Conservation (phyloP, 1,140 invertebrate species). For the Pogonognathellus flavescens region DNA sequence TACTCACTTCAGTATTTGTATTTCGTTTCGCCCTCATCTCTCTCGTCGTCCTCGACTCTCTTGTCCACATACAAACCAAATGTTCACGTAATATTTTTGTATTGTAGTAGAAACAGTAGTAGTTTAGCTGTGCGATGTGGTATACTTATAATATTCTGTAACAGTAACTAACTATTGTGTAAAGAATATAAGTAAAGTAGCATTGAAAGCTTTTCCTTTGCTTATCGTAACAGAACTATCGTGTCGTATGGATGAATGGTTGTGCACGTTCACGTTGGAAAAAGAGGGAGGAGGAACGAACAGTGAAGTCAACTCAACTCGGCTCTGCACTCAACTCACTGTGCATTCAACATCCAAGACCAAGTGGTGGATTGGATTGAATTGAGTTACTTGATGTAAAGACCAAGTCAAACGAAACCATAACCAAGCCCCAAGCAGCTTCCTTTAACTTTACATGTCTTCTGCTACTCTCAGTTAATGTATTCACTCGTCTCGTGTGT, state of each 20-base stretch:
- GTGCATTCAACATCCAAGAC: constrained; percentile 13
- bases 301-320: constrained; percentile 36
- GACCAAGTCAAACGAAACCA: constrained; percentile 42
- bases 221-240: constrained; percentile 50
- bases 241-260: constrained; percentile 48
- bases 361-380: constrained; percentile 41
- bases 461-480: constrained; percentile 10
- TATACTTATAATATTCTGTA: not conserved
- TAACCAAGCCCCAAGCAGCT: not conserved
- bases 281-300: constrained; percentile 39
- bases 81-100: not conserved
- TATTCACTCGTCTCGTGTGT: not conserved
- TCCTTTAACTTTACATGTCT: not conserved
- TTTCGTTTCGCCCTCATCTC: not conserved
- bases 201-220: constrained; percentile 43
- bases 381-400: constrained; percentile 44
- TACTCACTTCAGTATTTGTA: not conserved
- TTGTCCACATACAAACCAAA: not conserved
- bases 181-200: constrained; percentile 3
- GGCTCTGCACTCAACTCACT: constrained; percentile 1
- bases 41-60: not conserved
- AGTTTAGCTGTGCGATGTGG: not conserved
- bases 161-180: constrained; percentile 36
- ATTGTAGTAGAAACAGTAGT: not conserved
- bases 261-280: constrained; percentile 45